Percentiles rank a stretch among this genome's conserved stretches.
These are phyloP conservation scores for Mythimna lalbum DNA, from an alignment of 2,888 invertebrate species.

Conservation along the genomic window DNA sequence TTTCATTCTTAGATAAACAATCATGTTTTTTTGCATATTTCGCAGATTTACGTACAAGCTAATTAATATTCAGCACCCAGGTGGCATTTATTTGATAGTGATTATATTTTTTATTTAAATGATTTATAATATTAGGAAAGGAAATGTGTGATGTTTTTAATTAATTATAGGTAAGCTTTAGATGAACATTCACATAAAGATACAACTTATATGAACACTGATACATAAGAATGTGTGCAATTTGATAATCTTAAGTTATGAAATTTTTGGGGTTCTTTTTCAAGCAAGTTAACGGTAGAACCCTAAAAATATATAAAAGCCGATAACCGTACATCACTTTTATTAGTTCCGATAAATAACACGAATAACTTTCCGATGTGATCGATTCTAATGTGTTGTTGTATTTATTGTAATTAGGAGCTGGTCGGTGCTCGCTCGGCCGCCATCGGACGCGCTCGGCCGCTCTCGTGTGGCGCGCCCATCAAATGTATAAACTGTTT, in stretches of 20 bases:
- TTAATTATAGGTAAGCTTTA: conserved; percentile 14
- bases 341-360: conserved; percentile 89
- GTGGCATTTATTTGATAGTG: conserved; percentile 23
- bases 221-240: conserved; percentile 23
- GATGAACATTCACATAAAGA: conserved; percentile 5
- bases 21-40: conserved; percentile 12
- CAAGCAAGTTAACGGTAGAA: conserved; percentile 59
- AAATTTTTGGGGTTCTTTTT: conserved; percentile 36
- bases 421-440: conserved; percentile 40
- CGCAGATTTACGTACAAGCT: neutral
- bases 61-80: conserved; percentile 40
- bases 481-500: conserved; percentile 86
- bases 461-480: conserved; percentile 79
- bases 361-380: conserved; percentile 86
- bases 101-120: conserved; percentile 24
- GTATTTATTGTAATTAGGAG: conserved; percentile 89
- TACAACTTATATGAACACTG: conserved; percentile 5
- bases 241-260: conserved; percentile 4
- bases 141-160: conserved; percentile 37
- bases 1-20: conserved; percentile 1
- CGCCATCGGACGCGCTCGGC: conserved; percentile 25
- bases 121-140: conserved; percentile 44
- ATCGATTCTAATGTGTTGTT: conserved; percentile 88
- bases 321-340: conserved; percentile 89
- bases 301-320: conserved; percentile 79